Percentiles rank a stretch among this genome's conserved stretches.
These are phyloP conservation scores for Sceloporus undulatus DNA, from an alignment of 2,113 vertebrate genomes.

Conservation along the genomic window DNA sequence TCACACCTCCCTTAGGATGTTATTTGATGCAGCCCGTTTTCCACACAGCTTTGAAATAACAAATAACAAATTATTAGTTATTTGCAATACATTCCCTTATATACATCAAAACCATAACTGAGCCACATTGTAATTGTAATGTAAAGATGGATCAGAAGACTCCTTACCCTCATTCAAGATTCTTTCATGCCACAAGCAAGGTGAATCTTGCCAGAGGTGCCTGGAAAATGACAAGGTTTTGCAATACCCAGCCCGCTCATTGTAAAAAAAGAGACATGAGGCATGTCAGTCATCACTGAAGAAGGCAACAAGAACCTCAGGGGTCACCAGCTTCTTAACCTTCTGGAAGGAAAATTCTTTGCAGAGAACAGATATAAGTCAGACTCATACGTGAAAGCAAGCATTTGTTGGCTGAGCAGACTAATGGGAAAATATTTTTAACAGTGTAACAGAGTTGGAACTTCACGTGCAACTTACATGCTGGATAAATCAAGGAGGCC, in stretches of 20 bases:
- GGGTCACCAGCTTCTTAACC: not conserved
- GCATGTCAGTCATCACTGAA: too few species aligned
- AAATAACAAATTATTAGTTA: too few species aligned
- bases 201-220: not conserved
- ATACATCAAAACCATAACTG: too few species aligned
- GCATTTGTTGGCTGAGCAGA: not conserved
- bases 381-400: not conserved
- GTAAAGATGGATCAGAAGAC: too few species aligned
- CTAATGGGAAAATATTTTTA: not conserved
- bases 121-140: too few species aligned
- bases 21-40: too few species aligned
- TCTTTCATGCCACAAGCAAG: not conserved
- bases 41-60: too few species aligned
- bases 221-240: slow-evolving; percentile 21
- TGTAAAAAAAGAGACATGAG: not conserved
- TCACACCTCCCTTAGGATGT: too few species aligned
- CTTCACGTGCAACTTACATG: not conserved
- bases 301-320: not conserved
- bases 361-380: not conserved
- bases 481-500: not conserved
- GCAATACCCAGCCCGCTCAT: not conserved
- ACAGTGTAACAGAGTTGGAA: not conserved
- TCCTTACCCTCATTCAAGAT: not conserved
- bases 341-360: not conserved
- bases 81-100: too few species aligned